Percentiles rank a stretch among this genome's conserved stretches.
phyloP scores from a whole-genome alignment of 2,888 invertebrate genomes.

The Chalcosyrphus nemorum region DNA sequence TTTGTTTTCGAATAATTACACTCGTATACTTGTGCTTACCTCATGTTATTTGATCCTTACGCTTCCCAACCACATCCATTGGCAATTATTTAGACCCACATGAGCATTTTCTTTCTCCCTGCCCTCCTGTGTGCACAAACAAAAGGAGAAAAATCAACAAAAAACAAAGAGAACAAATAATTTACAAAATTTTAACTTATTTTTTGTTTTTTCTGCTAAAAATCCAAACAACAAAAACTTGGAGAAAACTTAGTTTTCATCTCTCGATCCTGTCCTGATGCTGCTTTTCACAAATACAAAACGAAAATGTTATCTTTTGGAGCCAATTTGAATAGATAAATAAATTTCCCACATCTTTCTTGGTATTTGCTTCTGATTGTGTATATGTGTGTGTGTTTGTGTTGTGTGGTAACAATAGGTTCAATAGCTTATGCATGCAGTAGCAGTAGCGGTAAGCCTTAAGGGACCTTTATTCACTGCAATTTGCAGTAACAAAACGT shows the following conservation, averaged over 20 bases:
- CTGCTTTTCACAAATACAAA: constrained; percentile 40
- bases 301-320: constrained; percentile 54
- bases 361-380: neutral
- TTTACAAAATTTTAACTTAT: constrained; percentile 35
- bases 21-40: neutral
- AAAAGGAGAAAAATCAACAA: constrained; percentile 26
- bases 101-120: neutral
- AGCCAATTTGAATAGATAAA: constrained; percentile 72
- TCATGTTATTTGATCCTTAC: neutral
- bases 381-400: neutral
- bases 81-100: constrained; percentile 14
- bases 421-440: constrained; percentile 31
- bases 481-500: neutral
- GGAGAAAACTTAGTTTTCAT: constrained; percentile 31
- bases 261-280: constrained; percentile 52
- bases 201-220: too few relatives aligned
- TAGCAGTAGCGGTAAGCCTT: neutral
- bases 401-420: constrained; percentile 39
- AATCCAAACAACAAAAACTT: constrained; percentile 15
- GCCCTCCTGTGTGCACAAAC: constrained; percentile 20
- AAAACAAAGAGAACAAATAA: constrained; percentile 36
- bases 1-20: constrained; percentile 67
- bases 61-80: neutral
- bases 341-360: constrained; percentile 36
- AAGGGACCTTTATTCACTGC: constrained; percentile 12